phyloP scores from a whole-genome alignment of 2,113 vertebrate genomes.

The Cyphomyrus discorhynchus region DNA sequence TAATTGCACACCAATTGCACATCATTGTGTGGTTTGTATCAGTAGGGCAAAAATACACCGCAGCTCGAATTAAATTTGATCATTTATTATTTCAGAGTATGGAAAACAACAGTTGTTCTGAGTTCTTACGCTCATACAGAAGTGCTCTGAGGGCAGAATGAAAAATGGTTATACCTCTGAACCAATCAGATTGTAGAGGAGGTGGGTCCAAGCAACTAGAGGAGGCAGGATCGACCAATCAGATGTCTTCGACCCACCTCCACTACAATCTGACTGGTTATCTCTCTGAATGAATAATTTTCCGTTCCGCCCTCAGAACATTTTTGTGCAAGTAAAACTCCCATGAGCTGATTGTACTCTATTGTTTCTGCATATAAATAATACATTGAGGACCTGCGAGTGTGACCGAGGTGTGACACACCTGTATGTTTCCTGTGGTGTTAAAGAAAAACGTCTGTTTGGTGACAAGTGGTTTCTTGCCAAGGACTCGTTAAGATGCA shows the following conservation, averaged over 20 bases:
- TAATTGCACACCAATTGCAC: background rate
- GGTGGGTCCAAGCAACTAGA: too few species aligned
- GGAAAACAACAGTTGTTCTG: background rate
- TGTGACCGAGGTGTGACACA: background rate
- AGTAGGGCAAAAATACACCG: background rate
- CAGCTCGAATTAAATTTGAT: background rate
- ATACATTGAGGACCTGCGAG: background rate
- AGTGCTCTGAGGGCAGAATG: too few species aligned
- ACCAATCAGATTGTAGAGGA: too few species aligned
- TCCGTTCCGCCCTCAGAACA: too few species aligned
- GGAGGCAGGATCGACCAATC: too few species aligned
- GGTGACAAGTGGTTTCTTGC: background rate
- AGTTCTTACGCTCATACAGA: background rate
- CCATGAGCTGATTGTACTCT: background rate
- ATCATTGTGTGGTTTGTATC: background rate
- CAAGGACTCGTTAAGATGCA: background rate
- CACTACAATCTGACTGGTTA: too few species aligned
- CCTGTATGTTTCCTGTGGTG: background rate
- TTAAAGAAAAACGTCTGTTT: background rate
- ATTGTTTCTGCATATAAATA: background rate
- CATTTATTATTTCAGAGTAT: background rate
- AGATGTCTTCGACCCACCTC: too few species aligned
- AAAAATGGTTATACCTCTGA: too few species aligned
- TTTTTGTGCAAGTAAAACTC: too few species aligned
- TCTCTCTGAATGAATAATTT: too few species aligned